A percentile compares a stretch with the other conserved stretches of the same genome.
These are phyloP conservation scores for Pollimyrus isidori DNA, from an alignment of 2,113 vertebrate species.

Conservation along the genomic window DNA sequence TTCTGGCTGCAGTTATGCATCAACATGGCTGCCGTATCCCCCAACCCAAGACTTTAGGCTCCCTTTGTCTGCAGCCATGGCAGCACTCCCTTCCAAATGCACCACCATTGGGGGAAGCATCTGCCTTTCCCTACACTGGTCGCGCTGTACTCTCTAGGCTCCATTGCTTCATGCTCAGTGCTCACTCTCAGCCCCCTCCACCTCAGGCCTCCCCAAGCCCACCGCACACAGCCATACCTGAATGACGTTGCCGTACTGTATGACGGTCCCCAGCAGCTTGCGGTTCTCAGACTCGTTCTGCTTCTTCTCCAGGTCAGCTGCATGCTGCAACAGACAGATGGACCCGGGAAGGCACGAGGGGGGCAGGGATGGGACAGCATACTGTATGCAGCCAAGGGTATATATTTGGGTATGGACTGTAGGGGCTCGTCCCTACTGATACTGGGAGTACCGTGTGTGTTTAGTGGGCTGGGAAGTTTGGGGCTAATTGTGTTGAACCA, in stretches of 20 bases:
- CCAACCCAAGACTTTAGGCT: neutral
- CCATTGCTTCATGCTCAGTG: neutral
- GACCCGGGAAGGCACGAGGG: neutral
- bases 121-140: neutral
- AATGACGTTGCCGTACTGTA: conserved; percentile 95
- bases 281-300: conserved; percentile 97
- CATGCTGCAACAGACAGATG: conserved; percentile 68
- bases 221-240: conserved; percentile 61
- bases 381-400: neutral
- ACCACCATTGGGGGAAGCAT: neutral
- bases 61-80: neutral
- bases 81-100: neutral
- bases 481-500: neutral
- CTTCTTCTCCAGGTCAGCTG: conserved; percentile 78
- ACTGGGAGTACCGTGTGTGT: neutral
- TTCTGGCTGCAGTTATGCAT: neutral
- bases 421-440: neutral
- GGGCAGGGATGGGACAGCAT: neutral
- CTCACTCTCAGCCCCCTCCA: neutral
- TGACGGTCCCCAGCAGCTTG: conserved; percentile 87
- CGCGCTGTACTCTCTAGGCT: neutral
- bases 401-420: neutral
- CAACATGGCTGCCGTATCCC: neutral
- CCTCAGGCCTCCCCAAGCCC: neutral
- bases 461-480: neutral